A percentile compares a stretch with the other conserved stretches of the same genome.
Conservation (phyloP, 1,140 invertebrate genomes). For the Helicoverpa zea region DNA sequence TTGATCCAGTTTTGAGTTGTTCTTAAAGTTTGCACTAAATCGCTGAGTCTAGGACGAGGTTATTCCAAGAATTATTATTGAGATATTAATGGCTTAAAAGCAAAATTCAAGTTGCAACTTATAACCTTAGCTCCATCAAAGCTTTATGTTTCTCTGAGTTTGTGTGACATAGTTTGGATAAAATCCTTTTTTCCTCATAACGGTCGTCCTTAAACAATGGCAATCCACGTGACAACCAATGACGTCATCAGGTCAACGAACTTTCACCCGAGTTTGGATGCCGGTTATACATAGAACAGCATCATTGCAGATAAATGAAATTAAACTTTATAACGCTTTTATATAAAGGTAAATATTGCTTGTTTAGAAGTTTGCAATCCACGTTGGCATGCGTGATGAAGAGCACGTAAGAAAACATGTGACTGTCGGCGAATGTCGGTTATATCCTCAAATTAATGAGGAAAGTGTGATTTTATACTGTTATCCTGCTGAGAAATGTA, state of each 20-base stretch:
- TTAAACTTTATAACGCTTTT: constrained; percentile 4
- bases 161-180: background rate
- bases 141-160: too few relatives aligned
- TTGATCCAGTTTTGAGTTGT: too few relatives aligned
- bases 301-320: constrained; percentile 10
- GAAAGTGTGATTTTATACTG: background rate
- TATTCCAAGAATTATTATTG: too few relatives aligned
- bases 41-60: too few relatives aligned
- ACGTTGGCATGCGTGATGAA: constrained; percentile 6
- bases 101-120: too few relatives aligned
- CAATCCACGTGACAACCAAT: constrained; percentile 35
- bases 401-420: constrained; percentile 31
- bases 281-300: constrained; percentile 23
- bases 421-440: background rate
- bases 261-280: constrained; percentile 36
- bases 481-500: background rate
- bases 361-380: background rate
- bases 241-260: constrained; percentile 47
- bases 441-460: constrained; percentile 3
- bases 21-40: too few relatives aligned
- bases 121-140: too few relatives aligned
- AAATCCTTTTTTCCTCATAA: constrained; percentile 23
- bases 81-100: too few relatives aligned
- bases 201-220: constrained; percentile 37
- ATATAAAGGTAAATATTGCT: constrained; percentile 29